These are phyloP conservation scores for Drosophila eugracilis DNA, from an alignment of 1,140 invertebrate species.

Conservation along the genomic window DNA sequence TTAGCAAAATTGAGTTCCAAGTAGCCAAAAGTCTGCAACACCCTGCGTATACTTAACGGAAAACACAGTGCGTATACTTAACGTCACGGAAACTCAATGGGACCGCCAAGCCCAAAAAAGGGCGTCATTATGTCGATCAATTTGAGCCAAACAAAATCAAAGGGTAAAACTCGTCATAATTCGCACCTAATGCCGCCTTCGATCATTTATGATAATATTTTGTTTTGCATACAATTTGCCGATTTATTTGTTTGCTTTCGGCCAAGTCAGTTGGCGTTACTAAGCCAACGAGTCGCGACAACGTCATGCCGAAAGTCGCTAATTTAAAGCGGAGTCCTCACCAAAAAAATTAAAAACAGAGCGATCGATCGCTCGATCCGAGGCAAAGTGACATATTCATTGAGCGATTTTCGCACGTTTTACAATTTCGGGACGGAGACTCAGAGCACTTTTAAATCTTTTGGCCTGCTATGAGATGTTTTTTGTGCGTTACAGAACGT, in stretches of 20 bases:
- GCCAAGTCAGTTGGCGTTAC: slow-evolving; percentile 6
- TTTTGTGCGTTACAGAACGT: slow-evolving; percentile 29
- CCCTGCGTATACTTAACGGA: slow-evolving; percentile 54
- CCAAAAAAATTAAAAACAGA: slow-evolving; percentile 19
- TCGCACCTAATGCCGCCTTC: slow-evolving; percentile 66
- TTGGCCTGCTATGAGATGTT: neutral
- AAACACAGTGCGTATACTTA: slow-evolving; percentile 57
- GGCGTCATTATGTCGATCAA: slow-evolving; percentile 31
- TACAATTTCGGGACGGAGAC: slow-evolving; percentile 12
- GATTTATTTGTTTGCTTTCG: slow-evolving; percentile 57
- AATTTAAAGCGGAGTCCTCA: slow-evolving; percentile 63
- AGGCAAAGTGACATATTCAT: slow-evolving; percentile 52
- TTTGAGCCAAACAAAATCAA: slow-evolving; percentile 20
- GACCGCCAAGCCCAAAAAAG: slow-evolving; percentile 6
- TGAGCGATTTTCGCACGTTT: slow-evolving; percentile 70
- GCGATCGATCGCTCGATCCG: slow-evolving; percentile 31
- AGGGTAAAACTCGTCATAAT: slow-evolving; percentile 65
- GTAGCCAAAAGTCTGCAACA: slow-evolving; percentile 39
- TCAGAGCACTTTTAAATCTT: neutral
- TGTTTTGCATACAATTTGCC: slow-evolving; percentile 68
- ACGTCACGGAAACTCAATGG: slow-evolving; percentile 26
- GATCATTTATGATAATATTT: slow-evolving; percentile 77
- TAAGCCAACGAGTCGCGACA: slow-evolving; percentile 55
- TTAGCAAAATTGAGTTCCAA: slow-evolving; percentile 46
- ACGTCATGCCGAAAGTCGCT: slow-evolving; percentile 60